Evolutionary conservation across 2,888 invertebrate species (phyloP).

Genomic region (Tinea pellionella): DNA sequence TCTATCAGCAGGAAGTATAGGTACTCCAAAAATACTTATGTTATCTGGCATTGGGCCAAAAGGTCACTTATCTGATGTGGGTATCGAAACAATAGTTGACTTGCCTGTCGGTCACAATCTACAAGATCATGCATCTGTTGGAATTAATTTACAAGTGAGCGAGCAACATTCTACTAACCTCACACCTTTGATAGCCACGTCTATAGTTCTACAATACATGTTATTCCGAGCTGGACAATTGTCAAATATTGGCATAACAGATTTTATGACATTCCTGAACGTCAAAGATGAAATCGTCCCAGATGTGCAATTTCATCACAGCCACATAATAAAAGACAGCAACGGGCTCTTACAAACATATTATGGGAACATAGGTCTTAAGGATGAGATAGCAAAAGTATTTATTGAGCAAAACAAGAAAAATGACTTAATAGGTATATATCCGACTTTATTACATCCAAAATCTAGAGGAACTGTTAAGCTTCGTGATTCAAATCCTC

Average conservation of each 20-base stretch:
- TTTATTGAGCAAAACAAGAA: slow-evolving; percentile 30
- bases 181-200: slow-evolving; percentile 23
- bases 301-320: slow-evolving; percentile 59
- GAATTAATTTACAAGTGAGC: slow-evolving; percentile 27
- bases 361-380: slow-evolving; percentile 30
- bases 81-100: slow-evolving; percentile 40
- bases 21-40: slow-evolving; percentile 61
- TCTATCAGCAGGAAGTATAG: slow-evolving; percentile 57
- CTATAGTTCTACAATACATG: slow-evolving; percentile 53
- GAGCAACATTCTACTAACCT: slow-evolving; percentile 25
- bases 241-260: slow-evolving; percentile 43
- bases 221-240: slow-evolving; percentile 55
- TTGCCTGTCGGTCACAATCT: slow-evolving; percentile 59
- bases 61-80: slow-evolving; percentile 33
- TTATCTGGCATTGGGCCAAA: slow-evolving; percentile 62
- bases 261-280: slow-evolving; percentile 62
- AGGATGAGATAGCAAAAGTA: slow-evolving; percentile 28
- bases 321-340: slow-evolving; percentile 31
- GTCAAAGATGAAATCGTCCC: slow-evolving; percentile 50
- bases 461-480: slow-evolving; percentile 67
- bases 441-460: slow-evolving; percentile 49
- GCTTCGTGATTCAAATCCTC: slow-evolving; percentile 57
- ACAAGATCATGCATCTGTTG: slow-evolving; percentile 55
- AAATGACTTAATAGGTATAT: slow-evolving; percentile 38
- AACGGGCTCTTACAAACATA: slow-evolving; percentile 24